Evolutionary conservation across 37 sponge, comb jelly and placozoan genomes (phyloP).

Genomic region (Lycopodina hypogea): DNA sequence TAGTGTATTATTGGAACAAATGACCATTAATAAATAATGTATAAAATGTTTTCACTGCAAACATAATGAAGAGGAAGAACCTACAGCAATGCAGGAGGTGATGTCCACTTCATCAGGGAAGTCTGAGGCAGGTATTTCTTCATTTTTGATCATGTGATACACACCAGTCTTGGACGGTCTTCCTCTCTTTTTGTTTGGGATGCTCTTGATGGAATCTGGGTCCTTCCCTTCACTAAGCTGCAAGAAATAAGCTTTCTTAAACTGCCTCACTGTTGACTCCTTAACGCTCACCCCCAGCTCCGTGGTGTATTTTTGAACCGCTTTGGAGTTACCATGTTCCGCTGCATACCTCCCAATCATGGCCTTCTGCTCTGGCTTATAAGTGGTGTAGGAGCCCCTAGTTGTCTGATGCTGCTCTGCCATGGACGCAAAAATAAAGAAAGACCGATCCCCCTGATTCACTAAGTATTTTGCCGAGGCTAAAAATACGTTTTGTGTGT

Average conservation of each 20-base stretch:
- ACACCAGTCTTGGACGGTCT: background rate
- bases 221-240: slow-evolving; percentile 19
- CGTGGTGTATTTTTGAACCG: slow-evolving; percentile 3
- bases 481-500: too few species aligned
- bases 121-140: background rate
- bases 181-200: slow-evolving; percentile 1
- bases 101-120: slow-evolving; percentile 14
- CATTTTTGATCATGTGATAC: background rate
- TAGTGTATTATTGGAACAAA: too few species aligned
- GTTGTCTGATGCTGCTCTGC: slow-evolving; percentile 13
- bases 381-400: slow-evolving; percentile 18
- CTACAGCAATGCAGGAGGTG: slow-evolving; percentile 2
- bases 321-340: slow-evolving; percentile 16
- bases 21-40: too few species aligned
- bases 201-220: slow-evolving; percentile 7
- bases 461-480: background rate
- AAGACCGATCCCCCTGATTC: too few species aligned
- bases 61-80: background rate
- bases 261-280: slow-evolving; percentile 23
- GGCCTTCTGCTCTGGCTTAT: slow-evolving; percentile 28
- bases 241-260: slow-evolving; percentile 19
- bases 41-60: too few species aligned
- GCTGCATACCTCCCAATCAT: slow-evolving; percentile 22
- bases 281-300: slow-evolving; percentile 10
- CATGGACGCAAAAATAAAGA: slow-evolving; percentile 13